Evolutionary conservation across 2,888 invertebrate species (phyloP).

Genomic region (Ecdyonurus torrentis): DNA sequence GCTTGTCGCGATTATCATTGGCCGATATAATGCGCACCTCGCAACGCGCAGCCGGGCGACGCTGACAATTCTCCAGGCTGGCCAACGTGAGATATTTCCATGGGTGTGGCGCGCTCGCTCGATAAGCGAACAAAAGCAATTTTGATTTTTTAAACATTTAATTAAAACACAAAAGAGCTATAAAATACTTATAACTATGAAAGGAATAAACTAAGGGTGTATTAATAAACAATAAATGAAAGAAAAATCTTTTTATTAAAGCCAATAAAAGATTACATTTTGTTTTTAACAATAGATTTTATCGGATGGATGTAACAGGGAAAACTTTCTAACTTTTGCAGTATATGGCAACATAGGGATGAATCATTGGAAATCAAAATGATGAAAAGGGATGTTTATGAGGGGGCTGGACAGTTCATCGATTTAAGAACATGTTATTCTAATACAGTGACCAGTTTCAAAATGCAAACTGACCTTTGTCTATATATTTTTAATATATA

Average conservation of each 20-base stretch:
- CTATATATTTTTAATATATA: background rate
- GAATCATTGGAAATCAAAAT: background rate
- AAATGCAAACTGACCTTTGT: background rate
- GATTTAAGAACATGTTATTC: background rate
- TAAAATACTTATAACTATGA: background rate
- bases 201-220: background rate
- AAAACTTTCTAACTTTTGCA: background rate
- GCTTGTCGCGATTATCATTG: background rate
- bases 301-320: too few species aligned
- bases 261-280: background rate
- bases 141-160: background rate
- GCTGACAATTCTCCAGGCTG: background rate
- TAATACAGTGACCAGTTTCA: background rate
- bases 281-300: background rate
- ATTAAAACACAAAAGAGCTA: background rate
- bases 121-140: background rate
- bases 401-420: background rate
- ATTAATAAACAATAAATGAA: background rate
- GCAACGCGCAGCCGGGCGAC: background rate
- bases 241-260: background rate
- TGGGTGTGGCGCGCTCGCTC: background rate
- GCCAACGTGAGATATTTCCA: background rate
- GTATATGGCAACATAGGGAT: background rate
- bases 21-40: background rate
- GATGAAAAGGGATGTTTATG: background rate